These are phyloP conservation scores for Siphamia tubifer DNA, from an alignment of 2,113 vertebrate genomes.

Conservation along the genomic window DNA sequence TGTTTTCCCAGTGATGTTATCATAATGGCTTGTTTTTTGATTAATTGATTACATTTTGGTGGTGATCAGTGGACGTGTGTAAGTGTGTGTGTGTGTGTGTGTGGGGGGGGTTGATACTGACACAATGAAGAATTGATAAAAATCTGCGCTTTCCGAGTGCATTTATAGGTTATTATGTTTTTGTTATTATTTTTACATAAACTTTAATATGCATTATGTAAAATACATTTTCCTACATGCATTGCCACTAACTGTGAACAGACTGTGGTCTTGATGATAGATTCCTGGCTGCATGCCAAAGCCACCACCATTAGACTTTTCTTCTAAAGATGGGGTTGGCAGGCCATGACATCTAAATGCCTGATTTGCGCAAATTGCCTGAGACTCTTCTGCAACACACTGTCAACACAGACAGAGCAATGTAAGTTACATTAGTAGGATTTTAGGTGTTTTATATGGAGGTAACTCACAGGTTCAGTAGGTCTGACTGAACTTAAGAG, in stretches of 20 bases:
- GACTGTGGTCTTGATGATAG: slow-evolving; percentile 37
- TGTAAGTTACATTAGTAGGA: slow-evolving; percentile 28
- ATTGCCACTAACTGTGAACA: slow-evolving; percentile 29
- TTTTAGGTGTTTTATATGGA: neutral
- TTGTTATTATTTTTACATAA: too few species aligned
- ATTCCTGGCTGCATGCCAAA: slow-evolving; percentile 32
- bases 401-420: neutral
- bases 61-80: too few species aligned
- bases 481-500: slow-evolving; percentile 8
- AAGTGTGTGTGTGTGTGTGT: too few species aligned
- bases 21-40: slow-evolving; percentile 2
- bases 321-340: slow-evolving; percentile 52
- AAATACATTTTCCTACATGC: neutral
- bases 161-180: too few species aligned
- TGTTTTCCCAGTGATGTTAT: neutral
- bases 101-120: too few species aligned
- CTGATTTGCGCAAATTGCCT: slow-evolving; percentile 22
- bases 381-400: slow-evolving; percentile 11
- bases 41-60: too few species aligned
- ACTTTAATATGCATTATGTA: neutral
- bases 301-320: slow-evolving; percentile 25
- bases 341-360: slow-evolving; percentile 36
- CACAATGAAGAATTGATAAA: too few species aligned
- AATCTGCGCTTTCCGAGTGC: too few species aligned
- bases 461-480: neutral